Base-by-base conservation (phyloP, 2,113 vertebrate species). In the Alethe castanea region DNA sequence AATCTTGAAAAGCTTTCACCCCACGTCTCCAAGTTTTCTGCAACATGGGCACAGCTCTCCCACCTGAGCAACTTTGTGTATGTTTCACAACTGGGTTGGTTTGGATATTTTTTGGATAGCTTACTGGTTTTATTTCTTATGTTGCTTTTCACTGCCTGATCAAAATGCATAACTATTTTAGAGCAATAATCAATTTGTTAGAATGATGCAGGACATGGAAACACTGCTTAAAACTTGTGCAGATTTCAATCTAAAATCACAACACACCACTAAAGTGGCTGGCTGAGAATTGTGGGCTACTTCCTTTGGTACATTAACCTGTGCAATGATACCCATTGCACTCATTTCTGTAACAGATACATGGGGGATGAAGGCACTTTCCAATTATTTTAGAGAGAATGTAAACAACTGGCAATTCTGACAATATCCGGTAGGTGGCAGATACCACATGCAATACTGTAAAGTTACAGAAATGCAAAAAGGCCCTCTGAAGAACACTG, bases 371-470 rank as follows among this genome's bases (percentile, higher is more conserved):
- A 89, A 69, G 81, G 6, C 20, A 12, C 14, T 70, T 73, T 5
- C 5, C 54, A 17, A 25, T 47, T 19, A 23, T 47, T 80, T 78
- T 23, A 3, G 12, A 29, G 22, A 23, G 28, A 5, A 11, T 67
- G 77, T 53, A 59, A 74, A 62, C 23, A 73, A 22, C 40, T 36
- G 35, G 62, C 50, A 96, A 65, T 97, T 93, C 95, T 72, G 7
- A 35, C 8, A 92, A 87, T 11, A 61, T 17, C 96, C 97, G 97
- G 97, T 65, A 98, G 97, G 87, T 97, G 97, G 97, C 95, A 72
- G 23, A 60, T 93, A 59, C 19, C 65, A 81, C 97, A 96, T 71
- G 59, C 74, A 81, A 38, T 73, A 89, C 12, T 48, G 59, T 8
- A 25, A 40, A 65, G 71, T 13, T 4, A 1, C 14, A 29, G 9